Conservation (phyloP, 2,797 vertebrate species). For the Numenius phaeopus region DNA sequence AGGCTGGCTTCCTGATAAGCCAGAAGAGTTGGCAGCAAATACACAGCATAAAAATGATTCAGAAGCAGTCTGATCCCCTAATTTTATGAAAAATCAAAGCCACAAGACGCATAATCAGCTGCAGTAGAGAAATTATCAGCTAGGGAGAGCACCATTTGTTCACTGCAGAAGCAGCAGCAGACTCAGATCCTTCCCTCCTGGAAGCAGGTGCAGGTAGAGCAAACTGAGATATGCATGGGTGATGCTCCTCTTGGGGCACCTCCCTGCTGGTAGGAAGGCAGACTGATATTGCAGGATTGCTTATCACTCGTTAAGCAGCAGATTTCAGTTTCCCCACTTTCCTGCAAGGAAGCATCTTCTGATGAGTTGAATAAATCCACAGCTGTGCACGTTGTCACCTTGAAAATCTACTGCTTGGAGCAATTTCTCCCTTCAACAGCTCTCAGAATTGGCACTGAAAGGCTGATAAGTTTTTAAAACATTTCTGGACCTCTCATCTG, state of each 20-base stretch:
- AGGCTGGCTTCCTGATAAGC: not conserved
- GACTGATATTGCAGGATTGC: not conserved
- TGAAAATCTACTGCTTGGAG: constrained; percentile 13
- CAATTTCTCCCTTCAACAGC: constrained; percentile 13
- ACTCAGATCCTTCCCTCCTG: not conserved
- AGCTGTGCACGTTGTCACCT: constrained; percentile 16
- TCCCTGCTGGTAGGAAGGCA: not conserved
- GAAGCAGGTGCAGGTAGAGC: constrained; percentile 13
- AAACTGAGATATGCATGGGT: not conserved
- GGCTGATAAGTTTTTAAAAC: not conserved
- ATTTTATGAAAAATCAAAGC: constrained; percentile 8
- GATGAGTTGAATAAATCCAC: constrained; percentile 15
- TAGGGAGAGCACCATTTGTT: constrained; percentile 8
- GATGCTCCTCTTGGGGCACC: not conserved
- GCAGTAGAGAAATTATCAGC: constrained; percentile 1
- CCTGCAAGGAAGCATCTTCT: constrained; percentile 7
- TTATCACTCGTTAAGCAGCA: not conserved
- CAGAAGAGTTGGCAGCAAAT: not conserved
- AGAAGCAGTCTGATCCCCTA: not conserved
- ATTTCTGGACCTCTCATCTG: not conserved
- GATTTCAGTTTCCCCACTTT: constrained; percentile 2
- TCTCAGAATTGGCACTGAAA: not conserved
- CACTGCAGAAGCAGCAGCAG: not conserved
- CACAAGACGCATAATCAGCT: not conserved
- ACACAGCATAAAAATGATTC: not conserved